Evolutionary conservation across 2,797 vertebrate genomes (phyloP).

Genomic region (Trachurus trachurus): DNA sequence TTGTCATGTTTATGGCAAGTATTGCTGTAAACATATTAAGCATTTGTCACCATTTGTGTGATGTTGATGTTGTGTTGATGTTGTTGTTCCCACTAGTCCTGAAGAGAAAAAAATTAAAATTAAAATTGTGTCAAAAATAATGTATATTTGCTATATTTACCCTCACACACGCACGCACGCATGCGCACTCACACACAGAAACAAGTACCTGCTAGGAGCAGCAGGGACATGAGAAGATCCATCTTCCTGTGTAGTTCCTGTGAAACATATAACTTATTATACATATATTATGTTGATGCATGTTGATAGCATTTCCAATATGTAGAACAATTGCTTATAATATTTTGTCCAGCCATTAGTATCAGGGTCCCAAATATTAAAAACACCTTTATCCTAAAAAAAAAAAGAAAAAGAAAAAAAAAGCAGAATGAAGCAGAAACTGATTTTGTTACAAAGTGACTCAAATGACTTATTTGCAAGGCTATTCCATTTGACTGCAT

Average conservation of each 20-base stretch:
- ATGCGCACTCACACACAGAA: conserved; percentile 2
- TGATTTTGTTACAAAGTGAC: background rate
- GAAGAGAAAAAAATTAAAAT: conserved; percentile 13
- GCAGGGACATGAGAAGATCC: conserved; percentile 29
- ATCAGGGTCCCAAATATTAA: background rate
- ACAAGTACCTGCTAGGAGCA: conserved; percentile 70
- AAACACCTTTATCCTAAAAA: too few species aligned
- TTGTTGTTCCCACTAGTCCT: conserved; percentile 46
- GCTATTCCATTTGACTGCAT: background rate
- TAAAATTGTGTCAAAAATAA: background rate
- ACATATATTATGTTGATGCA: background rate
- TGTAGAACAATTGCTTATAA: background rate
- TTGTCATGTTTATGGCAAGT: too few species aligned
- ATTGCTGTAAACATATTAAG: background rate
- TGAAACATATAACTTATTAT: conserved; percentile 6
- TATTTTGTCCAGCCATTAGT: too few species aligned
- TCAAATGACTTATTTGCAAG: background rate
- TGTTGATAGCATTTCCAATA: background rate
- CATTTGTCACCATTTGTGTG: background rate
- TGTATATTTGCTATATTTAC: too few species aligned
- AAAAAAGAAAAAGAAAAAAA: too few species aligned
- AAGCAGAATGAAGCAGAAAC: background rate
- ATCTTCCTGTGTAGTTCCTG: conserved; percentile 56
- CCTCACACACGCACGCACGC: background rate
- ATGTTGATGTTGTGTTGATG: too few species aligned